These are phyloP conservation scores for Hemiprocne comata DNA, from an alignment of 2,113 vertebrate species.

Conservation along the genomic window DNA sequence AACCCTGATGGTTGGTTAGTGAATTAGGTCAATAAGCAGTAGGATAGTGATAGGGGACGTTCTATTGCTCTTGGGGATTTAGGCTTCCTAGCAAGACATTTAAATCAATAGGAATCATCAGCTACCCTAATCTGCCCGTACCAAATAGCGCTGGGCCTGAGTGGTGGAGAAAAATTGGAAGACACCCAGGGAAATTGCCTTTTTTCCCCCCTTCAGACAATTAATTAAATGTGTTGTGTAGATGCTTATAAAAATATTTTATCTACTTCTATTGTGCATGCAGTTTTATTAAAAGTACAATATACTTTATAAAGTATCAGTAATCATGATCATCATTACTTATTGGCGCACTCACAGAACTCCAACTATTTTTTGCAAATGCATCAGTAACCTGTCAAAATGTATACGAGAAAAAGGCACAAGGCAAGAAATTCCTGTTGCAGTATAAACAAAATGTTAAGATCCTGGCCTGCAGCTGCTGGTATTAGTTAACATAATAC, in stretches of 20 bases:
- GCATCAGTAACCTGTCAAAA: not conserved
- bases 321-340: not conserved
- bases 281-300: not conserved
- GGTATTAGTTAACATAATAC: not conserved
- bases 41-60: constrained; percentile 69
- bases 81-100: constrained; percentile 63
- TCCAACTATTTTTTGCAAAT: not conserved
- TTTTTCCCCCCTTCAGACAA: not conserved
- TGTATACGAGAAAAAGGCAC: not conserved
- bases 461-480: not conserved
- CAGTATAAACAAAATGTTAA: not conserved
- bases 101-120: constrained; percentile 69
- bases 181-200: not conserved
- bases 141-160: constrained; percentile 38
- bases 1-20: constrained; percentile 69
- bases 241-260: not conserved
- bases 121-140: constrained; percentile 33
- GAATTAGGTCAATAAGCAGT: constrained; percentile 73
- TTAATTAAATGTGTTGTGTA: not conserved
- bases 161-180: constrained; percentile 36
- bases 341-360: not conserved
- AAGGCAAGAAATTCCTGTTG: not conserved
- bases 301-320: not conserved
- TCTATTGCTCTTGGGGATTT: constrained; percentile 70
- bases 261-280: not conserved